Conservation (phyloP, 2,797 vertebrate species). For the Pseudopleuronectes americanus region DNA sequence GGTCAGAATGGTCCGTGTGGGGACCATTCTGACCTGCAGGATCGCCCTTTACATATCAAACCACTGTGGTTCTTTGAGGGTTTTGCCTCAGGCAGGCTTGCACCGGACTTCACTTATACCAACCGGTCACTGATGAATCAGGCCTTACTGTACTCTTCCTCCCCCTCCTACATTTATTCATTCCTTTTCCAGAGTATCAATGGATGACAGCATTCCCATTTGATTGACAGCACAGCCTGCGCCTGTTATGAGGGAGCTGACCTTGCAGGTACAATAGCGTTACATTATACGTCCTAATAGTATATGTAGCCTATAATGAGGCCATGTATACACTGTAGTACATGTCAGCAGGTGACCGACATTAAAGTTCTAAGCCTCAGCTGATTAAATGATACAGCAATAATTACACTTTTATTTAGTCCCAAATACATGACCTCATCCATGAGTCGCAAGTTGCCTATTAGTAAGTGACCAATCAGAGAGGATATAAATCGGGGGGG, state of each 20-base stretch:
- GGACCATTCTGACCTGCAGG: too few species aligned
- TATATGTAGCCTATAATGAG: constrained; percentile 7
- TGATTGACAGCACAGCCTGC: constrained; percentile 43
- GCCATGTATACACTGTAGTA: neutral
- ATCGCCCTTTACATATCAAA: neutral
- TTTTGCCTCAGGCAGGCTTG: constrained; percentile 6
- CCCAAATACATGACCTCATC: neutral
- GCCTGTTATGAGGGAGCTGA: constrained; percentile 19
- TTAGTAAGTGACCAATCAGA: neutral
- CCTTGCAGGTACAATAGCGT: constrained; percentile 12
- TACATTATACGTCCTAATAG: constrained; percentile 28
- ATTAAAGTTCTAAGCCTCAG: constrained; percentile 3
- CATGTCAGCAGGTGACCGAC: constrained; percentile 2
- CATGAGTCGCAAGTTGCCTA: too few species aligned
- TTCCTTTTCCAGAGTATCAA: neutral
- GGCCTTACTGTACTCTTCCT: too few species aligned
- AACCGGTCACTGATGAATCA: too few species aligned
- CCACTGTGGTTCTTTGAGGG: constrained; percentile 7
- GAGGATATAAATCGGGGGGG: neutral
- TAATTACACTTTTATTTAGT: constrained; percentile 3
- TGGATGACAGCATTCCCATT: constrained; percentile 5
- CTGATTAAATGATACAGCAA: constrained; percentile 20
- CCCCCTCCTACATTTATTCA: constrained; percentile 2
- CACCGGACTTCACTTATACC: too few species aligned
- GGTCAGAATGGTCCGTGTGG: too few species aligned